Evolutionary conservation across 2,797 vertebrate species (phyloP).

Genomic region (Rallus crepitans): DNA sequence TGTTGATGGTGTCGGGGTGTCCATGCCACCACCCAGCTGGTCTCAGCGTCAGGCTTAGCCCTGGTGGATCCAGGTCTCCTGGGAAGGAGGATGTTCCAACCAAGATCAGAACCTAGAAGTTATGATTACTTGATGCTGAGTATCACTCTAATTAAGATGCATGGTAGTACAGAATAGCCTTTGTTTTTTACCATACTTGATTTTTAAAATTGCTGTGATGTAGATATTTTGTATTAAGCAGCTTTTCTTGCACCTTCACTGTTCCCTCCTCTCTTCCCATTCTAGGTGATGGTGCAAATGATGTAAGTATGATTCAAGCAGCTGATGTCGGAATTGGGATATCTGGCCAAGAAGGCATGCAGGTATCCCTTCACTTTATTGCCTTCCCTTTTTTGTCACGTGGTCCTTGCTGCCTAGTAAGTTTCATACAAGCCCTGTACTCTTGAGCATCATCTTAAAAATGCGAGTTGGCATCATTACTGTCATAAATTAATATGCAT

Average conservation of each 20-base stretch:
- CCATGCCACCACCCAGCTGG: background rate
- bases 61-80: background rate
- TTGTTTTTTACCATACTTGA: background rate
- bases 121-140: background rate
- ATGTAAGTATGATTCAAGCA: slow-evolving; percentile 97
- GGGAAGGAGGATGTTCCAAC: background rate
- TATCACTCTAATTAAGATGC: background rate
- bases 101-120: background rate
- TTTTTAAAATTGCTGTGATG: background rate
- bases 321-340: slow-evolving; percentile 94
- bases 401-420: background rate
- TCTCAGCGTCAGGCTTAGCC: accelerated
- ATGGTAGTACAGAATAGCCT: background rate
- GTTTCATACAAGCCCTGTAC: background rate
- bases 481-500: background rate
- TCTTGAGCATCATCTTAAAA: background rate
- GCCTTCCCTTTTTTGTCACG: background rate
- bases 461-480: background rate
- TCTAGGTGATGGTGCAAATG: slow-evolving; percentile 95
- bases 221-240: background rate
- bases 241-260: background rate
- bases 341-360: slow-evolving; percentile 96
- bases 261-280: background rate
- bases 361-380: slow-evolving; percentile 79
- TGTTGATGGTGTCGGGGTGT: background rate